Evolutionary conservation across 2,888 invertebrate genomes (phyloP), one percentile per base, ranked within the genome.

Genomic region (Halocaridina rubra): DNA sequence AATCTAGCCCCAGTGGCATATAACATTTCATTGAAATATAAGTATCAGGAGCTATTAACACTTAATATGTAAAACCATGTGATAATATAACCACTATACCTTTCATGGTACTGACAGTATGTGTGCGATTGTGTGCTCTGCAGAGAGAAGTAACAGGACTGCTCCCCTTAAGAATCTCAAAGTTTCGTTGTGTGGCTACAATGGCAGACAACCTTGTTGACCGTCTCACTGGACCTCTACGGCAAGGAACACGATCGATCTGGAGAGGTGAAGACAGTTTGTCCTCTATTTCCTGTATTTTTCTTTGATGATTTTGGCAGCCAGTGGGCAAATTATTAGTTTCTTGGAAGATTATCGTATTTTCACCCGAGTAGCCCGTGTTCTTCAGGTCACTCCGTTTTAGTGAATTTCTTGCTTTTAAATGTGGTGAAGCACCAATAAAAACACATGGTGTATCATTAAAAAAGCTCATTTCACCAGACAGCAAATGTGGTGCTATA

Each of bases 111-210:
- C n/a, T n/a, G n/a, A n/a, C n/a, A n/a, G n/a, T n/a, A n/a, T n/a
- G n/a, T n/a, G n/a, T n/a, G n/a, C n/a, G n/a, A n/a, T n/a, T n/a
- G n/a, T n/a, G n/a, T n/a, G n/a, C n/a, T 16, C 22, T 46, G 39
- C 74, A 39, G 7, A 19, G 39, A 4, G 27, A 39, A 29, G 16
- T 16, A 13, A 64, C 0, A 27, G 81, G 75, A 19, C 75, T 81
- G 39, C 53, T 27, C 22, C 72, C 30, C 7, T 59, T 30, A 8
- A 81, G 53, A 27, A 67, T 19, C 32, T 39, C 24, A 27, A 27
- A 61, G 16, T 81, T 81, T 8, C 19, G 57, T 57, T 59, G 64
- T 13, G 81, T 75, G 16, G 81, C 81, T 53, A 22, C 61, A 8
- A 76, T 5, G 19, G 76, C 75, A 19, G 57, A 64, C 29, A 75